Base-by-base conservation (phyloP, 1,140 invertebrate genomes). In the Cepaea nemoralis region DNA sequence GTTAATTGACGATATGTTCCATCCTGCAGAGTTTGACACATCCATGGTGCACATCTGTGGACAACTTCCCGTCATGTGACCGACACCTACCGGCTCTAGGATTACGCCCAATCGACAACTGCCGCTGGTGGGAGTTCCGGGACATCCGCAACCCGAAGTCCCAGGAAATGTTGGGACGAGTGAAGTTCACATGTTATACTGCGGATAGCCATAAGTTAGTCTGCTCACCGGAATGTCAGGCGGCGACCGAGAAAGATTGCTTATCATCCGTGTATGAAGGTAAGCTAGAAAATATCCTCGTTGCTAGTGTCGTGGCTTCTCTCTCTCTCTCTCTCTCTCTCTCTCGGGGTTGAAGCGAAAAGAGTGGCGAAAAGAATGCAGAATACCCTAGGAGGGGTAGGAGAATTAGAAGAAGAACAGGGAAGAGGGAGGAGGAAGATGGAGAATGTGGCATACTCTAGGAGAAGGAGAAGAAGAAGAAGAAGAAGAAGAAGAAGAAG, bases 41-140 rank as follows among this genome's bases (percentile, higher is more conserved):
- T 16, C 83, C 83, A n/a, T 84, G 83, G 83, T 84, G 83, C 73
- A 82, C 80, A 33, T 82, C 83, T 8, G 33, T 66, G 6, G 78
- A 73, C 12, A 76, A 70, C 8, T 31, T 84, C 42, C 59, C 63
- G 19, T 84, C 83, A 27, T 84, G 83, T 76, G 80, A 84, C 33
- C 37, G 83, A 22, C 81, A 81, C 42, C 55, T 84, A 0, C 83
- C 83, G 1, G 42, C 5, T 0, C 59, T 82, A 31, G 42, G 71
- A 59, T 66, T 66, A 27, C 16, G 22, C 0, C 69, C 80, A 31
- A 73, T 84, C 50, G 19, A 66, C 24, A 73, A 66, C n/a, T 84
- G 83, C 31, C 16, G 31, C 19, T 84, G 83, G 83, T 81, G 77
- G 59, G 55, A 67, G n/a, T 84, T 84, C 48, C 73, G 79, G 42